Evolutionary conservation across 2,797 vertebrate species (phyloP), one percentile per base, ranked within the genome.

Genomic region (Basileuterus tristriatus): DNA sequence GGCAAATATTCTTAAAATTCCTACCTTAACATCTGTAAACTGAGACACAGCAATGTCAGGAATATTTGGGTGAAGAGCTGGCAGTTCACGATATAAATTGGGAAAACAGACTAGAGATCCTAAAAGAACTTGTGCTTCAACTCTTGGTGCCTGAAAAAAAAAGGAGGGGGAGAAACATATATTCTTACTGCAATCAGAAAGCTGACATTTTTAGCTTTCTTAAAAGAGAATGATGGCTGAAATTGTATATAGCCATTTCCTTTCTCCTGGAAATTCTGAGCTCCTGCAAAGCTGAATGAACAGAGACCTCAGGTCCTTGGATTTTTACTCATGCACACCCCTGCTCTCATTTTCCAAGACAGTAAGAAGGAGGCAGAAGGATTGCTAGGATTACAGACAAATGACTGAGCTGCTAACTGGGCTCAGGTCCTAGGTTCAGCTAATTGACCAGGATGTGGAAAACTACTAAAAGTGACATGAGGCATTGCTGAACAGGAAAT

Each of bases 101-200:
- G 99, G 99, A 95, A 99, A 99, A 96, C 99, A 99, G 93, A 99
- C 99, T 93, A 99, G 97, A 94, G 99, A 99, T 27, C 99, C 99
- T 84, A 99, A 98, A 83, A 99, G 98, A 94, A 99, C 98, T 97
- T 99, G 99, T 52, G 99, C 99, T 98, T 99, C 99, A 30, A 99
- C 99, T 97, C 99, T 98, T 55, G 99, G 99, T 93, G 99, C 99
- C 99, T 99, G 50, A 23, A 96, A 89, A 56, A 36, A 62, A 26
- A 69, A 19, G 37, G 49, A 81, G 19, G 29, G 39, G 26, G 36
- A 89, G 71, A 91, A 88, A 93, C 22, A 94, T 16, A 76, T 60
- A 80, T 32, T 89, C n/a, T 91, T 78, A 72, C 22, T 55, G 60
- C 26, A 83, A 8, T 83, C 27, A 52, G 60, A 34, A 83, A 74